Conservation (phyloP, 2,888 invertebrate genomes). For the Caenorhabditis wallacei region DNA sequence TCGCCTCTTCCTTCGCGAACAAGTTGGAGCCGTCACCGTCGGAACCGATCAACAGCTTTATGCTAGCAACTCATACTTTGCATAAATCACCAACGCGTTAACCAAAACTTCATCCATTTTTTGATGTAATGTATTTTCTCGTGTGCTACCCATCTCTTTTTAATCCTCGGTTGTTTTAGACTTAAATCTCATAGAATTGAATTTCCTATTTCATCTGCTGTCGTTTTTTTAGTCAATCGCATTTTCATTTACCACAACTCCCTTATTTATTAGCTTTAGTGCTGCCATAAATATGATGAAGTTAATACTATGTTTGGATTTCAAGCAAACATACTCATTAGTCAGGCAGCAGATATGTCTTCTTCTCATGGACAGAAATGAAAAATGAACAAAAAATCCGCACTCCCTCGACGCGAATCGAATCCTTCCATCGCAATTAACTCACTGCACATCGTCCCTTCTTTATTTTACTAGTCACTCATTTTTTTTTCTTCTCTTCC, state of each 20-base stretch:
- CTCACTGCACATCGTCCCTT: slow-evolving; percentile 12
- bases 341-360: too few species aligned
- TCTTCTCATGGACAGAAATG: neutral
- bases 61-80: slow-evolving; percentile 81
- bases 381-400: neutral
- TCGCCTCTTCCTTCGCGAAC: slow-evolving; percentile 81
- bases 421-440: slow-evolving; percentile 1
- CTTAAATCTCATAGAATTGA: slow-evolving; percentile 41
- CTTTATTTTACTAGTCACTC: slow-evolving; percentile 11
- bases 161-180: slow-evolving; percentile 49
- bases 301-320: neutral
- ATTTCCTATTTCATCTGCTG: slow-evolving; percentile 13
- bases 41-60: slow-evolving; percentile 80
- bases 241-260: slow-evolving; percentile 16
- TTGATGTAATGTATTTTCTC: slow-evolving; percentile 42
- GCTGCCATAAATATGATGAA: slow-evolving; percentile 17
- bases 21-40: slow-evolving; percentile 79
- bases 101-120: neutral
- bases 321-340: too few species aligned
- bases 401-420: neutral
- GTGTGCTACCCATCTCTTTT: slow-evolving; percentile 28
- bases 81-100: slow-evolving; percentile 42
- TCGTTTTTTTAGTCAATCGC: neutral
- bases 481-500: slow-evolving; percentile 5
- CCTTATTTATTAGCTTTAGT: slow-evolving; percentile 52